These are phyloP conservation scores for Alsophila aescularia DNA, from an alignment of 2,888 invertebrate species.

Conservation along the genomic window DNA sequence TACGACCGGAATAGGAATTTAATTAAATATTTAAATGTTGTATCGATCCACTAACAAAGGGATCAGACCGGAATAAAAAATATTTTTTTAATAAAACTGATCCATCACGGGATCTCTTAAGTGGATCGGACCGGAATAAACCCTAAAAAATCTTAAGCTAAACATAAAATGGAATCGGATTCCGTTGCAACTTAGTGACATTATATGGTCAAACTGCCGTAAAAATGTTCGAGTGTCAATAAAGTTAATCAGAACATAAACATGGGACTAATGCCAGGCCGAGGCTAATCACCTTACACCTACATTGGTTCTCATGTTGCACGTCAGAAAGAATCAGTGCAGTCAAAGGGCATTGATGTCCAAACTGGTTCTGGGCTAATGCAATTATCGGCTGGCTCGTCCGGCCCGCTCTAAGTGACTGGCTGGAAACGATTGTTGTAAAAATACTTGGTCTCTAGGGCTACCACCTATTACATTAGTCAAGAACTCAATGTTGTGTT, in stretches of 20 bases:
- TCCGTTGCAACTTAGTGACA: constrained; percentile 6
- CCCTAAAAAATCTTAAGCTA: neutral
- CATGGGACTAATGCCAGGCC: constrained; percentile 4
- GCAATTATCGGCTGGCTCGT: constrained; percentile 63
- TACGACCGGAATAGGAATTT: too few species aligned
- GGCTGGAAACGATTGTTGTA: constrained; percentile 23
- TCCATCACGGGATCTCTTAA: too few species aligned
- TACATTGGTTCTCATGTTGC: constrained; percentile 45
- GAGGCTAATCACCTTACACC: constrained; percentile 26
- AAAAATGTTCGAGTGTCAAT: constrained; percentile 25
- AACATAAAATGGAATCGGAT: constrained; percentile 1
- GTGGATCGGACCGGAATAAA: too few species aligned
- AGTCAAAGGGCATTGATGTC: constrained; percentile 64
- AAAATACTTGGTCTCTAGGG: constrained; percentile 16
- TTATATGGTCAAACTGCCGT: constrained; percentile 12
- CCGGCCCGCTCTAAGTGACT: constrained; percentile 42
- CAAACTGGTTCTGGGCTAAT: constrained; percentile 67
- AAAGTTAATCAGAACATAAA: constrained; percentile 27
- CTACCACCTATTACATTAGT: neutral
- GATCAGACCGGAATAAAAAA: too few species aligned
- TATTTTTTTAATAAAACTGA: too few species aligned
- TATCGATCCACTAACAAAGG: too few species aligned
- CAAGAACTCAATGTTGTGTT: too few species aligned
- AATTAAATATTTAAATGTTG: too few species aligned
- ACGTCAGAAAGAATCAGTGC: constrained; percentile 63